Conservation (phyloP, 1,140 invertebrate species). For the Idris sp. region DNA sequence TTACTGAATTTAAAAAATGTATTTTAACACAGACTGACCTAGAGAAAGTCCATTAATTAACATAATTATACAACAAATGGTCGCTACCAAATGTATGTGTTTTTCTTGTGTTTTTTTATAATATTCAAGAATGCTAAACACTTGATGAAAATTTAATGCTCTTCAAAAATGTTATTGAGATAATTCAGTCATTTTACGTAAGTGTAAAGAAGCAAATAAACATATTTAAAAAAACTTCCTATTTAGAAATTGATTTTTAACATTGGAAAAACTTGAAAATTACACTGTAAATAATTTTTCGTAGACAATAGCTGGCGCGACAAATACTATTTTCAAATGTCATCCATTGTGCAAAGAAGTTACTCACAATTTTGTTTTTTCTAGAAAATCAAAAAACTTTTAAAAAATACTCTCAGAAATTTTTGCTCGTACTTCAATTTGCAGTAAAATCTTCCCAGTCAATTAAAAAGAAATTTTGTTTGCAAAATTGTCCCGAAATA, state of each 20-base stretch:
- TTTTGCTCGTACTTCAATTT: conserved; percentile 7
- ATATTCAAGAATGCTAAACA: too few relatives aligned
- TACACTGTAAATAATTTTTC: background rate
- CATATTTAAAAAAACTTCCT: too few relatives aligned
- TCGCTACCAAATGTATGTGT: too few relatives aligned
- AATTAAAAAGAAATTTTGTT: conserved; percentile 44
- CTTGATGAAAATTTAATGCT: background rate
- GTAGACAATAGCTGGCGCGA: conserved; percentile 12
- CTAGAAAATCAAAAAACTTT: conserved; percentile 14
- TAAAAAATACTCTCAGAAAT: too few relatives aligned
- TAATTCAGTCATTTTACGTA: conserved; percentile 1
- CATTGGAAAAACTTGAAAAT: too few relatives aligned
- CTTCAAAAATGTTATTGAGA: background rate
- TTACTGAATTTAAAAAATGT: conserved; percentile 25
- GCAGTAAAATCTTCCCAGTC: conserved; percentile 34
- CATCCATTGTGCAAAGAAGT: conserved; percentile 22
- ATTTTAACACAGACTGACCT: conserved; percentile 22
- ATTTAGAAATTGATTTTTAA: too few relatives aligned
- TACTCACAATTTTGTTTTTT: too few relatives aligned
- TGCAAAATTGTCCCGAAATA: conserved; percentile 10
- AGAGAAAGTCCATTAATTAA: conserved; percentile 37
- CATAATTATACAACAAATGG: conserved; percentile 49
- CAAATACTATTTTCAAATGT: conserved; percentile 18
- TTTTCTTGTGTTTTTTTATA: conserved; percentile 20
- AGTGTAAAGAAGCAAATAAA: too few relatives aligned